A percentile compares a stretch with the other conserved stretches of the same genome.
These are phyloP conservation scores for Ardeotis arabs DNA, from an alignment of 2,113 vertebrate genomes.

Conservation along the genomic window DNA sequence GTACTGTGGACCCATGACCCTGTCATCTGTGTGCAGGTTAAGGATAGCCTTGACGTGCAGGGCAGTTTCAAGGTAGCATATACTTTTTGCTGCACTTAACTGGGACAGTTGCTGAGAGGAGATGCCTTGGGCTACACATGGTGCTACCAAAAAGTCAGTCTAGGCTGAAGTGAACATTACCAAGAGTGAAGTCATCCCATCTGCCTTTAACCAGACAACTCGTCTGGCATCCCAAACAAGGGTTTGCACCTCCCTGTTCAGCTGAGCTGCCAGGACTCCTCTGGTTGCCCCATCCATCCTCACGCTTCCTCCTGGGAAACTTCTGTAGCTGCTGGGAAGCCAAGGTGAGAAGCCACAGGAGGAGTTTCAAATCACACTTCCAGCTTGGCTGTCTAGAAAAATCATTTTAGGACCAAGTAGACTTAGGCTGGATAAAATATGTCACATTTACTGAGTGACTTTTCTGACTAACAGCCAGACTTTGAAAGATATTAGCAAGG, in stretches of 20 bases:
- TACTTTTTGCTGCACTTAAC: neutral
- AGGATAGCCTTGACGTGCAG: neutral
- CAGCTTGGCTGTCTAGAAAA: neutral
- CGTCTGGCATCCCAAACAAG: neutral
- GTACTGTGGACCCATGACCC: neutral
- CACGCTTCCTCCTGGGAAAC: neutral
- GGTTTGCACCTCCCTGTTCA: neutral
- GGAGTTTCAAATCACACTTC: neutral
- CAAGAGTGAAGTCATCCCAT: neutral
- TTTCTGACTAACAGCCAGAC: constrained; percentile 47
- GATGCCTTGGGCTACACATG: fast-evolving
- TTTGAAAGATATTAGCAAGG: constrained; percentile 66
- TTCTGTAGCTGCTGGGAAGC: neutral
- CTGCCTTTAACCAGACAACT: neutral
- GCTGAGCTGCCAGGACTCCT: neutral
- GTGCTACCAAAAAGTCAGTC: neutral
- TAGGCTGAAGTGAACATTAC: neutral
- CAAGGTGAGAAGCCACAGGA: neutral
- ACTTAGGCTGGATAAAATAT: constrained; percentile 17
- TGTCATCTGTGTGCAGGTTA: neutral
- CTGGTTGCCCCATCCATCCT: neutral
- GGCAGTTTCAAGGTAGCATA: neutral
- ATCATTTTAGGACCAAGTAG: neutral
- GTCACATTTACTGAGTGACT: constrained; percentile 48
- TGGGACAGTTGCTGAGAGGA: neutral